phyloP scores from a whole-genome alignment of 2,113 vertebrate species.

The Lophius piscatorius region DNA sequence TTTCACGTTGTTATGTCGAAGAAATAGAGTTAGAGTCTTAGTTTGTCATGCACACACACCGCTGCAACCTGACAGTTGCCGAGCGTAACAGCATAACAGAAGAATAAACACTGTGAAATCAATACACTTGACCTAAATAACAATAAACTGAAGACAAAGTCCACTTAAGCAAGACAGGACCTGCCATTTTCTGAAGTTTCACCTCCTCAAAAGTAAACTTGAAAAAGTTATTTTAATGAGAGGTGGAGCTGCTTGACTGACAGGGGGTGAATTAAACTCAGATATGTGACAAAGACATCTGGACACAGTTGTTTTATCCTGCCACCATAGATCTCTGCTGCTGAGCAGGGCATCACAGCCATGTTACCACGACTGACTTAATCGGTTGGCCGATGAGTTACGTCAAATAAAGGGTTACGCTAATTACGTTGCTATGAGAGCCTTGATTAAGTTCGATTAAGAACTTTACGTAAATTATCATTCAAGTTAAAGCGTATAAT shows the following conservation, averaged over 20 bases:
- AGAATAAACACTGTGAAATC: neutral
- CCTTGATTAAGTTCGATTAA: too few relatives aligned
- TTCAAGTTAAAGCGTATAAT: too few relatives aligned
- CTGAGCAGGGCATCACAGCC: neutral
- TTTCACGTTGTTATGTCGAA: too few relatives aligned
- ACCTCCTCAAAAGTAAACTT: neutral
- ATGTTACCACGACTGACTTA: too few relatives aligned
- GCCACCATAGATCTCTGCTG: neutral
- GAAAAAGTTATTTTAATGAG: neutral
- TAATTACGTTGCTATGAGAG: too few relatives aligned
- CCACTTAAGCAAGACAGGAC: neutral
- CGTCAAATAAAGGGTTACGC: too few relatives aligned
- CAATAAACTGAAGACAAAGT: too few relatives aligned
- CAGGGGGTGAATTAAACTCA: constrained; percentile 20
- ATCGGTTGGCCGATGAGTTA: too few relatives aligned
- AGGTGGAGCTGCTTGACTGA: neutral
- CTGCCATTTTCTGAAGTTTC: neutral
- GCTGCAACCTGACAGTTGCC: neutral
- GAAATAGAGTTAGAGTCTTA: too few relatives aligned
- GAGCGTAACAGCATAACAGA: neutral
- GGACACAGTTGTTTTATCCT: constrained; percentile 1
- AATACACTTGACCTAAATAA: neutral
- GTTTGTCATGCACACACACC: too few relatives aligned
- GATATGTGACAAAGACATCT: constrained; percentile 42
- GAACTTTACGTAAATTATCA: too few relatives aligned